Conservation (phyloP, 2,888 invertebrate genomes). For the Zootermopsis nevadensis region DNA sequence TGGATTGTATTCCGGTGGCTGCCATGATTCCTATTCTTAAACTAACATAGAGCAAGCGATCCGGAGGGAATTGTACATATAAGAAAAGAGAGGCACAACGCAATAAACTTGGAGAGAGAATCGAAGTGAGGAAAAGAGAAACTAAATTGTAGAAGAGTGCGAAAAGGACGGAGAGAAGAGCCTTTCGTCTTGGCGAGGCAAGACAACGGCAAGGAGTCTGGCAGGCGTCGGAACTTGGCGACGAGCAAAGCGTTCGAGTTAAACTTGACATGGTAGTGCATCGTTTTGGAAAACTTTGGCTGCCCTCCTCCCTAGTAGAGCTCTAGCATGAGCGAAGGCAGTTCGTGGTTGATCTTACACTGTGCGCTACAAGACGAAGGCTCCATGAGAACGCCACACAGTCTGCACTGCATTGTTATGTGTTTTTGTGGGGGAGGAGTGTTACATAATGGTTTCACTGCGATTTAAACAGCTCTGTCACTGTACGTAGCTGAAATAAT, state of each 20-base stretch:
- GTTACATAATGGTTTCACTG: no score
- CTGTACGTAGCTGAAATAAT: no score
- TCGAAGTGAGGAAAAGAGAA: neutral
- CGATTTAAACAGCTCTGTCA: no score
- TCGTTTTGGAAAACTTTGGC: slow-evolving; percentile 7
- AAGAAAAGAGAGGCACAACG: neutral
- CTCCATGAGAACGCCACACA: no score
- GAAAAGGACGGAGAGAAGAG: neutral
- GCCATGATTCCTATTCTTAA: neutral
- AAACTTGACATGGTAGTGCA: neutral
- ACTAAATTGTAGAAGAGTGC: neutral
- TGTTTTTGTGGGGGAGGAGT: no score
- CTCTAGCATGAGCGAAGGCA: neutral
- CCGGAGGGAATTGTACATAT: neutral
- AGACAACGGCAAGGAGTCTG: neutral
- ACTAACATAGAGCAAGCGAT: neutral
- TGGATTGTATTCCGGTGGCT: neutral
- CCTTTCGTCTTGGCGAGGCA: neutral
- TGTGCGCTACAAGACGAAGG: no score
- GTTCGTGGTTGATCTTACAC: neutral
- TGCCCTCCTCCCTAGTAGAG: neutral
- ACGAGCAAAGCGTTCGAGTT: neutral
- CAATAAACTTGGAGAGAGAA: neutral
- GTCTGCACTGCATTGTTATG: no score
- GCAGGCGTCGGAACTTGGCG: slow-evolving; percentile 2